phyloP scores from a whole-genome alignment of 2,797 vertebrate genomes.

The Sitta carolinensis region DNA sequence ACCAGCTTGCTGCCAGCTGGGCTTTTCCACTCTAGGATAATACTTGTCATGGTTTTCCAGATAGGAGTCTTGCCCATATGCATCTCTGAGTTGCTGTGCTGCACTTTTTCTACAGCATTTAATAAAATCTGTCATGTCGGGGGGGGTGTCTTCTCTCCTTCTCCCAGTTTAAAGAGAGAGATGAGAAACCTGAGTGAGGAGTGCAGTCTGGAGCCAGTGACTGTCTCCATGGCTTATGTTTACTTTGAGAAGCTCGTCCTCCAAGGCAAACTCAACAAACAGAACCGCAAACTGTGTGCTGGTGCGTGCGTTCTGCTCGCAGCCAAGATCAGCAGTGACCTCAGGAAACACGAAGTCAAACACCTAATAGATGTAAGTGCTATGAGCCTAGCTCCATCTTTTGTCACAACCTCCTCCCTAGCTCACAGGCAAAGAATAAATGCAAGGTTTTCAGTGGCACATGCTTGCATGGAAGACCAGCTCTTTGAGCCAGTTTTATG shows the following conservation, averaged over 20 bases:
- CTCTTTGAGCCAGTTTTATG: not conserved
- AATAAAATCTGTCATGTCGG: not conserved
- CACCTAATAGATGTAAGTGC: slow-evolving; percentile 94
- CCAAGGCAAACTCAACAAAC: slow-evolving; percentile 95
- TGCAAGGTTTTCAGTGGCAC: not conserved
- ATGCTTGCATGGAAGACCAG: not conserved
- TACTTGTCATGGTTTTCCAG: not conserved
- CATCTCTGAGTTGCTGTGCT: not conserved
- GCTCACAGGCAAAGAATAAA: not conserved
- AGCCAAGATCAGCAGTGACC: slow-evolving; percentile 98
- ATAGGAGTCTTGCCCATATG: not conserved
- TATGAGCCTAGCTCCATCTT: not conserved
- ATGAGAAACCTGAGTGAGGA: slow-evolving; percentile 93
- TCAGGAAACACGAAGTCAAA: slow-evolving; percentile 91
- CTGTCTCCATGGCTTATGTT: slow-evolving; percentile 94
- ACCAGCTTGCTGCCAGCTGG: slow-evolving; percentile 8
- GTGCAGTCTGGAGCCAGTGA: slow-evolving; percentile 90
- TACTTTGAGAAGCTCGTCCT: slow-evolving; percentile 99
- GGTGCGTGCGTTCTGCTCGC: slow-evolving; percentile 93
- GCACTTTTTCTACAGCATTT: not conserved
- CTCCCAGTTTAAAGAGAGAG: slow-evolving; percentile 89
- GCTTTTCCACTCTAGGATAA: not conserved
- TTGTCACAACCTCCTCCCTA: not conserved
- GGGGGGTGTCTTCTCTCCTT: not conserved
- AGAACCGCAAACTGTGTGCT: slow-evolving; percentile 96